Evolutionary conservation across 2,888 invertebrate genomes (phyloP).

Genomic region (Ormia ochracea): DNA sequence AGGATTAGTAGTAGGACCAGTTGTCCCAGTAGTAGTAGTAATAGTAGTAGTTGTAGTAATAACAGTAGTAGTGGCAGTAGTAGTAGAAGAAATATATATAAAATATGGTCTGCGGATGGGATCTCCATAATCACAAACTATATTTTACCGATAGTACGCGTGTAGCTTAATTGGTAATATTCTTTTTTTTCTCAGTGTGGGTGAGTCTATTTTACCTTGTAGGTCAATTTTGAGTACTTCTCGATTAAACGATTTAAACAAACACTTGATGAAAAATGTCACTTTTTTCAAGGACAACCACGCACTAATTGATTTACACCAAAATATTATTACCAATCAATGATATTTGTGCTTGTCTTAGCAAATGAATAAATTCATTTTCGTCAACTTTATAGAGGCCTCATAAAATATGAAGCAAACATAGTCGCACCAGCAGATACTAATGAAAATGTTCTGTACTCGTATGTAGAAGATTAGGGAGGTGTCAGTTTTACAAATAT

Average conservation of each 20-base stretch:
- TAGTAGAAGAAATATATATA: too few species aligned
- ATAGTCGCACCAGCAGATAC: neutral
- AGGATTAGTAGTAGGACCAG: too few species aligned
- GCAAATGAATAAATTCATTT: conserved; percentile 36
- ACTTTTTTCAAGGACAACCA: conserved; percentile 38
- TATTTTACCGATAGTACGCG: too few species aligned
- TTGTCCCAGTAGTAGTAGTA: too few species aligned
- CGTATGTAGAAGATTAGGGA: conserved; percentile 7
- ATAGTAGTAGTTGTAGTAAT: too few species aligned
- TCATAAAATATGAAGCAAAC: conserved; percentile 27
- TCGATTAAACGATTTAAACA: neutral
- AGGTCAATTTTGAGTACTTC: neutral
- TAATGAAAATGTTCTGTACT: neutral
- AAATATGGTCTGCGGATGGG: too few species aligned
- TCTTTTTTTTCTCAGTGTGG: too few species aligned
- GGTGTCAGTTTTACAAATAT: neutral
- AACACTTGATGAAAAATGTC: neutral
- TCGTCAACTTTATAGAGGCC: conserved; percentile 50
- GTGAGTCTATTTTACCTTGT: neutral
- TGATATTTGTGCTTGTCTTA: conserved; percentile 40
- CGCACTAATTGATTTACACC: conserved; percentile 38
- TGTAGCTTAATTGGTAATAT: too few species aligned
- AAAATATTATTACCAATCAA: conserved; percentile 44
- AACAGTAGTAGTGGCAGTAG: too few species aligned
- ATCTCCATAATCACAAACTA: too few species aligned